Percentiles rank a stretch among this genome's conserved stretches.
These are phyloP conservation scores for Lontra canadensis DNA, from an alignment of 2,113 vertebrate genomes.

Conservation along the genomic window DNA sequence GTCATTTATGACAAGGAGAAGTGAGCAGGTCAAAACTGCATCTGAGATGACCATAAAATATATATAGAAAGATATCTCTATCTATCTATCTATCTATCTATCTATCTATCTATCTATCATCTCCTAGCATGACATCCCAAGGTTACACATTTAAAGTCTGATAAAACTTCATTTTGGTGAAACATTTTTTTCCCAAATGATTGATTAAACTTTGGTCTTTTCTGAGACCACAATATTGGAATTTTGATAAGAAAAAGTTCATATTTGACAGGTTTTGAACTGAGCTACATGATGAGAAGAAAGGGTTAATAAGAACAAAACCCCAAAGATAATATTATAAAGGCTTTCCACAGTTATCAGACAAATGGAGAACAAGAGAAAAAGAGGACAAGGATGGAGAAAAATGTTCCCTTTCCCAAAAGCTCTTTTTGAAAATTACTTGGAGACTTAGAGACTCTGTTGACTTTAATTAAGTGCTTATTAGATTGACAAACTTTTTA, in stretches of 20 bases:
- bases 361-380: conserved; percentile 79
- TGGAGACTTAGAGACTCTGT: conserved; percentile 85
- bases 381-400: conserved; percentile 79
- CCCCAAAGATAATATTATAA: conserved; percentile 78
- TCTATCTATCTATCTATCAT: background rate
- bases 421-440: conserved; percentile 85
- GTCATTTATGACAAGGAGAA: background rate
- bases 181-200: background rate
- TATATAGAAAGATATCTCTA: too few species aligned
- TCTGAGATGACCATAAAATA: background rate
- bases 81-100: background rate
- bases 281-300: conserved; percentile 53
- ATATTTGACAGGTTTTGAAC: conserved; percentile 64
- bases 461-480: conserved; percentile 86
- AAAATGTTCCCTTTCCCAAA: conserved; percentile 77
- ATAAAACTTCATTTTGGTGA: background rate
- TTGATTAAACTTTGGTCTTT: background rate
- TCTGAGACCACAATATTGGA: background rate
- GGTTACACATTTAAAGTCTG: background rate
- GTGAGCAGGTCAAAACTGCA: background rate
- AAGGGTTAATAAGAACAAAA: conserved; percentile 78
- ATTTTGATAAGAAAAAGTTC: background rate
- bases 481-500: conserved; percentile 84
- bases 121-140: background rate
- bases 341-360: conserved; percentile 78